A percentile compares a stretch with the other conserved stretches of the same genome.
Conservation (phyloP, 2,113 vertebrate genomes). For the Balaenoptera acutorostrata region DNA sequence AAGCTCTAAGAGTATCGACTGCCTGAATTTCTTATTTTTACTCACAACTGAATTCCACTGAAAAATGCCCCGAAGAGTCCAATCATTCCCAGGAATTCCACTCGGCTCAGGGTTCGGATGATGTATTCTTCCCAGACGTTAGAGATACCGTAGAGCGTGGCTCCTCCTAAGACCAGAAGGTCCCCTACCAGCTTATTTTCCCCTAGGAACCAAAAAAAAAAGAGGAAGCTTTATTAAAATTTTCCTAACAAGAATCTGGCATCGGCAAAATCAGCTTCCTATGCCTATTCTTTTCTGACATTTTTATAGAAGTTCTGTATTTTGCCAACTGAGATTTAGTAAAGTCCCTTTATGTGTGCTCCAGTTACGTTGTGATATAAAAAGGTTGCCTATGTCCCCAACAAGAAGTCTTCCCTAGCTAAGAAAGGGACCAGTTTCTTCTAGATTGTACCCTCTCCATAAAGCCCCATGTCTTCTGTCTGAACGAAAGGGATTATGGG, state of each 20-base stretch:
- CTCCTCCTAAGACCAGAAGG: conserved; percentile 92
- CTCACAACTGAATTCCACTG: conserved; percentile 97
- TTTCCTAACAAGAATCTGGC: neutral
- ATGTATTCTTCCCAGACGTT: conserved; percentile 96
- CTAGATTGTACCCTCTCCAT: neutral
- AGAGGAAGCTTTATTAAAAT: conserved; percentile 33
- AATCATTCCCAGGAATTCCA: conserved; percentile 96
- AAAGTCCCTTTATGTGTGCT: neutral
- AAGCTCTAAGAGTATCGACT: neutral
- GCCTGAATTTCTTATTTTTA: conserved; percentile 58
- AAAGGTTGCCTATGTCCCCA: neutral
- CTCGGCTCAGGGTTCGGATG: conserved; percentile 92
- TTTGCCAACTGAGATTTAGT: neutral
- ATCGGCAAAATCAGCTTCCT: neutral
- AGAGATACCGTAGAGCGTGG: conserved; percentile 91
- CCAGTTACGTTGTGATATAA: neutral
- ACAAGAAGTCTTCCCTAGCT: neutral
- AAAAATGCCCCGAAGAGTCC: conserved; percentile 98
- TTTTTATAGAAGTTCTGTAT: neutral
- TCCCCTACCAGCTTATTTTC: conserved; percentile 95
- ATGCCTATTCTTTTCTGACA: neutral
- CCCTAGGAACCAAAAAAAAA: conserved; percentile 78
- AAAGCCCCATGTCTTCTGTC: neutral
- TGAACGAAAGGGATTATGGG: neutral
- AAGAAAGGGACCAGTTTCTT: neutral